These are phyloP conservation scores for Lutraria rhynchaena DNA, from an alignment of 1,140 invertebrate genomes.

Conservation along the genomic window DNA sequence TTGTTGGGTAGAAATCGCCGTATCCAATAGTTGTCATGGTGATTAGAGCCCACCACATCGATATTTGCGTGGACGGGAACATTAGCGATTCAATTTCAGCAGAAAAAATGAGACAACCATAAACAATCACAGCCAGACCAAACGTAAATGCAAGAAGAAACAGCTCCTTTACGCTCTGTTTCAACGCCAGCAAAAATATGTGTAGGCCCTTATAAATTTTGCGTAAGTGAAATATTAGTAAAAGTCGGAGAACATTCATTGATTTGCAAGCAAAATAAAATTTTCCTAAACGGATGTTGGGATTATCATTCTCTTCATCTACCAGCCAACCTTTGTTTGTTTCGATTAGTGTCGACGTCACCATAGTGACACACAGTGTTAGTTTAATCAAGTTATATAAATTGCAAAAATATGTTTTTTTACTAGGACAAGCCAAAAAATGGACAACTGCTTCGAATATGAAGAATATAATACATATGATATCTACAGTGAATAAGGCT, in stretches of 20 bases:
- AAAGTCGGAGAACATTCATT: not conserved
- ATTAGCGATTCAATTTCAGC: slow-evolving; percentile 58
- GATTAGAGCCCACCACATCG: slow-evolving; percentile 94
- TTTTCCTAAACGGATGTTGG: not conserved
- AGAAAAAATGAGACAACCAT: slow-evolving; percentile 85
- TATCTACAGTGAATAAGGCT: not conserved
- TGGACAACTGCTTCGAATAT: not conserved
- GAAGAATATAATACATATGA: slow-evolving; percentile 9
- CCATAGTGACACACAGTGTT: not conserved
- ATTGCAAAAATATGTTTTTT: not conserved
- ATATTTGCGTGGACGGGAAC: slow-evolving; percentile 92
- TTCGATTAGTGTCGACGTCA: not conserved
- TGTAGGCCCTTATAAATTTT: slow-evolving; percentile 11
- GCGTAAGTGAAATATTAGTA: not conserved
- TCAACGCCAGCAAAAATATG: slow-evolving; percentile 3
- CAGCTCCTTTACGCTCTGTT: slow-evolving; percentile 16
- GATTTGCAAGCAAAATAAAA: not conserved
- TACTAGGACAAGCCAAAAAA: slow-evolving; percentile 8
- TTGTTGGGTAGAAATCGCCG: slow-evolving; percentile 90
- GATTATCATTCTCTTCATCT: not conserved
- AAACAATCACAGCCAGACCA: slow-evolving; percentile 8
- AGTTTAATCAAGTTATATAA: not conserved
- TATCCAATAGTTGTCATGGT: slow-evolving; percentile 99
- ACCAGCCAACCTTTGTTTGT: not conserved
- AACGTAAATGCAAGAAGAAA: not conserved